Conservation (phyloP, 2,888 invertebrate species). For the Acleris literana region DNA sequence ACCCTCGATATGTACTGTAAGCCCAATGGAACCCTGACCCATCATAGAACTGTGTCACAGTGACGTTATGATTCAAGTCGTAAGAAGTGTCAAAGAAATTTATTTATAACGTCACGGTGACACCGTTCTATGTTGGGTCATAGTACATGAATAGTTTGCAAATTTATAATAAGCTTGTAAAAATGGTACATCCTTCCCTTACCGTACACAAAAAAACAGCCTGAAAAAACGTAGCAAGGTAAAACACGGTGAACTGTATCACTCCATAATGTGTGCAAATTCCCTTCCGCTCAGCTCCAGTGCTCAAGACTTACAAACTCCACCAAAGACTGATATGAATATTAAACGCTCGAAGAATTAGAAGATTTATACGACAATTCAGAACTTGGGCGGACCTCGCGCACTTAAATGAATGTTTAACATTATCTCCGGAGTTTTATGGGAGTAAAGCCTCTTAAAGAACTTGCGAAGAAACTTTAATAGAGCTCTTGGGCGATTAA, state of each 20-base stretch:
- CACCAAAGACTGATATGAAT: constrained; percentile 74
- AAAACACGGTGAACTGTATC: neutral
- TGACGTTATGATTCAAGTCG: too few relatives aligned
- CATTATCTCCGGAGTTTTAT: constrained; percentile 80
- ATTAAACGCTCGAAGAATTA: constrained; percentile 81
- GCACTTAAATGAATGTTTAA: constrained; percentile 83
- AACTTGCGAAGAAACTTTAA: constrained; percentile 81
- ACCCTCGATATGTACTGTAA: too few relatives aligned
- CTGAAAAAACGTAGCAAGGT: neutral
- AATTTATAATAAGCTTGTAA: too few relatives aligned
- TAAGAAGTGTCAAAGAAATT: too few relatives aligned
- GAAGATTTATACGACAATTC: constrained; percentile 79
- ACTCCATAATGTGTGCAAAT: constrained; percentile 24
- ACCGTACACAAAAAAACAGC: too few relatives aligned
- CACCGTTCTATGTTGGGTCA: too few relatives aligned
- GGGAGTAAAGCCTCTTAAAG: constrained; percentile 76
- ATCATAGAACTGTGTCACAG: too few relatives aligned
- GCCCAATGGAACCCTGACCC: too few relatives aligned
- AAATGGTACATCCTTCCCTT: too few relatives aligned
- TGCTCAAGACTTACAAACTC: constrained; percentile 32
- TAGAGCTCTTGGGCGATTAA: constrained; percentile 82
- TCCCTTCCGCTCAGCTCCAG: neutral
- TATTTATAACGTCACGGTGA: too few relatives aligned
- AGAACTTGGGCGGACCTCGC: constrained; percentile 66
- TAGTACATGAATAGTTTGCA: too few relatives aligned